A percentile compares a stretch with the other conserved stretches of the same genome.
These are phyloP conservation scores for Calephelis perditalis DNA, from an alignment of 2,888 invertebrate species.

Conservation along the genomic window DNA sequence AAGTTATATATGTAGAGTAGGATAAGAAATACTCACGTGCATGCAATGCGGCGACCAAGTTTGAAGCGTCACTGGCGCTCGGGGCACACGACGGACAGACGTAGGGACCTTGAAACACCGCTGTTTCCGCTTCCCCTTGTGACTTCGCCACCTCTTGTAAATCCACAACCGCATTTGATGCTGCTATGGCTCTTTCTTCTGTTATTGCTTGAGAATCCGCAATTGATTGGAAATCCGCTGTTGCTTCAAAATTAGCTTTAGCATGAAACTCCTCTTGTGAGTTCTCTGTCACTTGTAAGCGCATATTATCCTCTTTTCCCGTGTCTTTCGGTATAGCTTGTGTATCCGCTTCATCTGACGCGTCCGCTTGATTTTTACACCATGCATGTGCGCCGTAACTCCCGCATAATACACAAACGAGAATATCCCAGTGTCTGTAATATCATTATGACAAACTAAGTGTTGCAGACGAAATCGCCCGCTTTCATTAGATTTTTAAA, in stretches of 20 bases:
- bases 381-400: slow-evolving; percentile 44
- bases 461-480: too few species aligned
- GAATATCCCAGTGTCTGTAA: slow-evolving; percentile 52
- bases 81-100: slow-evolving; percentile 46
- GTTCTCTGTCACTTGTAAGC: too few species aligned
- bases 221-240: too few species aligned
- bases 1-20: too few species aligned
- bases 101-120: slow-evolving; percentile 18
- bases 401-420: slow-evolving; percentile 58
- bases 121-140: slow-evolving; percentile 3
- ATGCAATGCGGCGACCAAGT: slow-evolving; percentile 38
- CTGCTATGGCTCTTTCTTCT: too few species aligned
- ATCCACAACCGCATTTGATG: neutral
- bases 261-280: too few species aligned
- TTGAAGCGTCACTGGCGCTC: slow-evolving; percentile 41
- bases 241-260: too few species aligned
- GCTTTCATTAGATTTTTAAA: too few species aligned
- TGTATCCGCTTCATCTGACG: neutral
- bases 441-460: too few species aligned
- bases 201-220: too few species aligned
- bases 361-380: slow-evolving; percentile 24
- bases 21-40: slow-evolving; percentile 34
- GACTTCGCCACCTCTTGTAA: neutral
- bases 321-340: neutral
- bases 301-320: slow-evolving; percentile 1